Evolutionary conservation across 2,888 invertebrate species (phyloP), one percentile per base, ranked within the genome.

Genomic region (Smittia aterrima): DNA sequence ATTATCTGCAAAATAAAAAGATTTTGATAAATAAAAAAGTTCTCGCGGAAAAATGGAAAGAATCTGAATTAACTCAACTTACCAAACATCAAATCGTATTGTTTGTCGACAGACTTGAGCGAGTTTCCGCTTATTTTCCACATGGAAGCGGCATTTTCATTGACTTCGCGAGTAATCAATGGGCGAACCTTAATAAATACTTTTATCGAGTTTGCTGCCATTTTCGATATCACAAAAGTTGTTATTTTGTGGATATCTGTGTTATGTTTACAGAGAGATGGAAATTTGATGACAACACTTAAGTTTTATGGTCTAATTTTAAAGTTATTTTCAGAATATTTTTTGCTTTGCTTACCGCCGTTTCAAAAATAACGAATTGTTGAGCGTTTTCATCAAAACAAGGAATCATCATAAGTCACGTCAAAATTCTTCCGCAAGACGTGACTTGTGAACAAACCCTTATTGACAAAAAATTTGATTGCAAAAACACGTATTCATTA

Each of bases 111-210:
- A 75, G 87, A 86, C 76, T 85, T 83, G 7, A 92, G 86, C 0
- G 85, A 84, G 77, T 89, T 86, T 67, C 85, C 86, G 70, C 85
- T 83, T 38, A 89, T 85, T 53, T 83, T 82, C 91, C 91, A 91
- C 79, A 87, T 86, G 75, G 84, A 82, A 6, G 82, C 79, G 70
- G 85, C 82, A 78, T 86, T 85, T 4, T 86, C 85, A 53, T 87
- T 86, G 66, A 85, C 83, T 82, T 92, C 91, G 66, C 88, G 86
- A 78, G 85, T 81, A 78, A 89, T 88, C 9, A 90, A 80, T 22
- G 91, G 91, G 64, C 92, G 86, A 76, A 90, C 86, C 84, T 91
- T 90, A 75, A 92, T 89, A 75, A 89, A 90, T 73, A 92, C 92
- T 85, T 90, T 88, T 70, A 92, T 90, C 79, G 87, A 89, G 79